Evolutionary conservation across 2,888 invertebrate species (phyloP), one percentile per base, ranked within the genome.

Genomic region (Tetropium fuscum): DNA sequence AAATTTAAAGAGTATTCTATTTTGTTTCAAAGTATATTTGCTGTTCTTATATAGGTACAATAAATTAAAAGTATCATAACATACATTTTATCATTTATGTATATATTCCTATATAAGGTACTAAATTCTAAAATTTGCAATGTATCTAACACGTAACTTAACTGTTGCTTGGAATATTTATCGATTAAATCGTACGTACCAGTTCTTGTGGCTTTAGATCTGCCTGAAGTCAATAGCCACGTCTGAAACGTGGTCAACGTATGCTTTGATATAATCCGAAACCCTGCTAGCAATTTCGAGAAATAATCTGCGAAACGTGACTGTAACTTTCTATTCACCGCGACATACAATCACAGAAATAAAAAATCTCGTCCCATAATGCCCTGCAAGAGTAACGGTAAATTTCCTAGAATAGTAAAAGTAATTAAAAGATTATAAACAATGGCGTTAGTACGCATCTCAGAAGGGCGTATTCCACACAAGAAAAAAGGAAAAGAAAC

Each of bases 251-350:
- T 36, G 36, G 48, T 36, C 25, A 48, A 19, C 48, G 19, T 18
- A 10, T 19, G 18, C 45, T 15, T 18, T 11, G 11, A 48, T 36
- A n/a, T 36, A 20, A 44, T 16, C 44, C 16, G 15, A 22, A 22
- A 34, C 11, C 48, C 15, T 36, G 18, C 25, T 48, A 25, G 34
- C 34, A 40, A 40, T 18, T 40, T 15, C 20, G 20, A 15, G 47
- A 48, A 34, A 48, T 48, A 48, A 48, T 34, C 34, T 20, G 34
- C 47, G 18, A 32, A 34, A 48, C 47, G 47, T 48, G 47, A 48
- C 47, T 32, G 15, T 15, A 36, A 48, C 48, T 48, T 48, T 48
- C 48, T 36, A 36, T 48, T 11, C 10, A 11, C 20, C 22, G 19
- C 13, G 30, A 34, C 13, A 11, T 34, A 36, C 16, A 19, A 25